These are phyloP conservation scores for Isaurus tuberculatus DNA, from an alignment of 92 coral and sea anemone genomes.

Conservation along the genomic window DNA sequence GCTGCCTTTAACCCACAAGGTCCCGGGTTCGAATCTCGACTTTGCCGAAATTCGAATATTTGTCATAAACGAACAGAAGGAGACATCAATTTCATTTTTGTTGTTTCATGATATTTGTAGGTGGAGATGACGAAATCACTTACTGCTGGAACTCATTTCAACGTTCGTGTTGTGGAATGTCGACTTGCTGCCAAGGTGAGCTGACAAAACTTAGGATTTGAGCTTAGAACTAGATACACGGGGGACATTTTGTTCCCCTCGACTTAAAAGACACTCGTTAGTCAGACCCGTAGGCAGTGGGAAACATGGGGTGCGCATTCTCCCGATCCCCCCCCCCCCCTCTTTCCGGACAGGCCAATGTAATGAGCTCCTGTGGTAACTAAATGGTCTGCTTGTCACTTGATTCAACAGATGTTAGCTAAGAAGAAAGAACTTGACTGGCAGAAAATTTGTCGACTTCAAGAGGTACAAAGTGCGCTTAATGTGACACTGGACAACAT, in stretches of 20 bases:
- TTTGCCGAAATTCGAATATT: too few relatives aligned
- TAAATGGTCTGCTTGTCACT: not conserved
- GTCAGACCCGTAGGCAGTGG: too few relatives aligned
- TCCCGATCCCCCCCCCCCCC: too few relatives aligned
- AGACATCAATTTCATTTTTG: too few relatives aligned
- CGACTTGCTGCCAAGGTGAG: constrained; percentile 95
- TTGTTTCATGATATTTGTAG: constrained; percentile 44
- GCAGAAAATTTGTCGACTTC: constrained; percentile 75
- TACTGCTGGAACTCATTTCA: constrained; percentile 98
- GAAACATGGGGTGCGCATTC: too few relatives aligned
- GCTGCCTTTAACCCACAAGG: too few relatives aligned
- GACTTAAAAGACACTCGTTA: too few relatives aligned
- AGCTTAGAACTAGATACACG: too few relatives aligned
- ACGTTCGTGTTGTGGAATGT: constrained; percentile 97
- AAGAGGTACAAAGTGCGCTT: constrained; percentile 80
- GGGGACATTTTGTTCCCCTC: too few relatives aligned
- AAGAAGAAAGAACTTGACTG: constrained; percentile 84
- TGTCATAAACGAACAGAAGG: too few relatives aligned
- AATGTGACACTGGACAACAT: constrained; percentile 76
- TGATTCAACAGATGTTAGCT: constrained; percentile 75
- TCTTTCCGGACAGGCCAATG: too few relatives aligned
- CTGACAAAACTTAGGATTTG: not conserved
- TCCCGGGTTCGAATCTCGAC: too few relatives aligned
- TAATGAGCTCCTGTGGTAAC: not conserved
- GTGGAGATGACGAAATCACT: constrained; percentile 98